These are phyloP conservation scores for Indicator maculatus DNA, from an alignment of 2,113 vertebrate genomes.

Conservation along the genomic window DNA sequence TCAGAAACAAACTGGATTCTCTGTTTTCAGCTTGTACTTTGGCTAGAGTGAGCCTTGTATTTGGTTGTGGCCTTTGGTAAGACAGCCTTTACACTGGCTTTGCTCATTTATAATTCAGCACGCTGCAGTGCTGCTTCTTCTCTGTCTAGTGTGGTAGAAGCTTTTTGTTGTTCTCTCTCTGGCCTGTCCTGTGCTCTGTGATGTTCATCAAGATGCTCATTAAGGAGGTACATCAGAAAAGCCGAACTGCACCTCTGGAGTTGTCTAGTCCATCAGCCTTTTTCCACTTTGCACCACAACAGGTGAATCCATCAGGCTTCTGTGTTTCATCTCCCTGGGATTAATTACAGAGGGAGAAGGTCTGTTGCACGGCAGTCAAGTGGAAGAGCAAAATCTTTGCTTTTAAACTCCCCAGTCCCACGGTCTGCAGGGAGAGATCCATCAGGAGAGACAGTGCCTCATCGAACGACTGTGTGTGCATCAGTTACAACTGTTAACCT, in stretches of 20 bases:
- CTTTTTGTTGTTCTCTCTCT: not conserved
- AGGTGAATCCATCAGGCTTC: not conserved
- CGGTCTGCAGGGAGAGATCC: not conserved
- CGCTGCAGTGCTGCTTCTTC: not conserved
- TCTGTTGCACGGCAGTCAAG: not conserved
- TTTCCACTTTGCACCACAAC: not conserved
- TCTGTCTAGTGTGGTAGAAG: not conserved
- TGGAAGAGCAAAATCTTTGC: slow-evolving; percentile 8
- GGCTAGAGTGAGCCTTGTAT: not conserved
- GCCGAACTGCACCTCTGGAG: not conserved
- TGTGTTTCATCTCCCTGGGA: slow-evolving; percentile 58
- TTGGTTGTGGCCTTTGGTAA: not conserved
- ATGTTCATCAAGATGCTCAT: not conserved
- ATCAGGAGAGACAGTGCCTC: not conserved
- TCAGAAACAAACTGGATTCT: not conserved
- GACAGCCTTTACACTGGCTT: not conserved
- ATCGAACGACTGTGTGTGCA: not conserved
- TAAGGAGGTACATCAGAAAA: not conserved
- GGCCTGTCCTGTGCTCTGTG: not conserved
- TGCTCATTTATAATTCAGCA: not conserved
- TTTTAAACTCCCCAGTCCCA: not conserved
- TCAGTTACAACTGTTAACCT: not conserved
- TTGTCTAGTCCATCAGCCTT: not conserved
- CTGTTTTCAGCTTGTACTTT: not conserved
- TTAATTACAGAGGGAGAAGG: slow-evolving; percentile 52